Percentiles rank a stretch among this genome's conserved stretches.
Evolutionary conservation across 1,140 invertebrate species (phyloP).

Genomic region (Hycleus cichorii): DNA sequence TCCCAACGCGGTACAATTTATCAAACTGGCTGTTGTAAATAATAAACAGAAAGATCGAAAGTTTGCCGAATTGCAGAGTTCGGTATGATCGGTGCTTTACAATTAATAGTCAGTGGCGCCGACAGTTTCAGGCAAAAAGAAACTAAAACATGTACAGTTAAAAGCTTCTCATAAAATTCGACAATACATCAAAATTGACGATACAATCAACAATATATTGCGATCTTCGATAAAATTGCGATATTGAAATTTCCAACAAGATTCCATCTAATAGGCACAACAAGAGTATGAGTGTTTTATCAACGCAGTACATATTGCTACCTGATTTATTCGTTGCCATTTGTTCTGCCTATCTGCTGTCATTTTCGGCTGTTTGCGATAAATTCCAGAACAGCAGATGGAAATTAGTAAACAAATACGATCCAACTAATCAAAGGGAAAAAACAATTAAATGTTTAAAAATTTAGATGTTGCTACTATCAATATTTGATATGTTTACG

Average conservation of each 20-base stretch:
- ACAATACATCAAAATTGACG: background rate
- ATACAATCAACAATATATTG: background rate
- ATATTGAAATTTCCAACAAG: conserved; percentile 18
- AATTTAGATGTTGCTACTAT: too few species aligned
- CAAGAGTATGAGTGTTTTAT: conserved; percentile 17
- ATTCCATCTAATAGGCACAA: conserved; percentile 4
- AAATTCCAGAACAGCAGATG: conserved; percentile 13
- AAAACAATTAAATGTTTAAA: background rate
- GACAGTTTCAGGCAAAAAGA: background rate
- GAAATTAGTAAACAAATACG: background rate
- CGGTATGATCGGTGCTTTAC: background rate
- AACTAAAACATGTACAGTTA: background rate
- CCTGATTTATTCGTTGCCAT: conserved; percentile 20
- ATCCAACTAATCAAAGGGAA: background rate
- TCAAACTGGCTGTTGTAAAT: conserved; percentile 8
- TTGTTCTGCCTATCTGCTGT: conserved; percentile 19
- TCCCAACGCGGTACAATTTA: conserved; percentile 7
- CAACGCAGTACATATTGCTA: conserved; percentile 17
- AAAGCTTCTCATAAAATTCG: background rate
- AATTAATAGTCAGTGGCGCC: background rate
- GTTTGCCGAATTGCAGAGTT: conserved; percentile 1
- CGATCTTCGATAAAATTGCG: conserved; percentile 9
- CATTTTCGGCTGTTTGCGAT: conserved; percentile 14
- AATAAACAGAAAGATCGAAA: conserved; percentile 13
- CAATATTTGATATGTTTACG: too few species aligned